Evolutionary conservation across 2,888 invertebrate genomes (phyloP).

Genomic region (Noctua pronuba): DNA sequence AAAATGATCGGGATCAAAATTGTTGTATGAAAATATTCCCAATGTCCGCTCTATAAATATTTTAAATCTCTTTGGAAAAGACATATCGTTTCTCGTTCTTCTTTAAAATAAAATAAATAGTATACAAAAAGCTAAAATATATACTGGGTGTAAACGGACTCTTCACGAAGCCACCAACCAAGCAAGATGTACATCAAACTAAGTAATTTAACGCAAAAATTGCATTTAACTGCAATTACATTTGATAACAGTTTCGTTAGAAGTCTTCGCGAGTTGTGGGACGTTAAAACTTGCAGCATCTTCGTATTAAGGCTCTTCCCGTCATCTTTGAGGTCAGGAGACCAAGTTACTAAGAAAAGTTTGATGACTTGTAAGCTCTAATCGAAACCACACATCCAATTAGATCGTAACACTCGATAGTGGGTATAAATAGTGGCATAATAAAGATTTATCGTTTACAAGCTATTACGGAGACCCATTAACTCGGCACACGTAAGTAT

Average conservation of each 20-base stretch:
- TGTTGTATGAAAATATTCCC: too few relatives aligned
- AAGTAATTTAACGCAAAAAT: too few relatives aligned
- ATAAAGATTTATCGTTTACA: slow-evolving; percentile 50
- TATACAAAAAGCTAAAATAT: too few relatives aligned
- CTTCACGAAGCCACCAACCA: too few relatives aligned
- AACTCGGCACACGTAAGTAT: slow-evolving; percentile 52
- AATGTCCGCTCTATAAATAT: too few relatives aligned
- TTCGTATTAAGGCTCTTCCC: neutral
- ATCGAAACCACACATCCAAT: slow-evolving; percentile 10
- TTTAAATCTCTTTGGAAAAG: too few relatives aligned
- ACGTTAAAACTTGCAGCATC: neutral
- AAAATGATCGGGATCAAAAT: too few relatives aligned
- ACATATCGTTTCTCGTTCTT: too few relatives aligned
- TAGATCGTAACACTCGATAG: slow-evolving; percentile 46
- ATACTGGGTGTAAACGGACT: too few relatives aligned
- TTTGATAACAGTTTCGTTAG: neutral
- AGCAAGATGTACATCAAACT: too few relatives aligned
- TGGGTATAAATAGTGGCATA: slow-evolving; percentile 38
- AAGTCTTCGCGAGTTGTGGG: neutral
- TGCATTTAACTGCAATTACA: neutral
- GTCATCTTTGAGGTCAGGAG: neutral
- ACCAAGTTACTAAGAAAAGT: neutral
- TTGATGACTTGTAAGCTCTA: neutral
- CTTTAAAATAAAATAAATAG: too few relatives aligned
- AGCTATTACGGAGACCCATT: slow-evolving; percentile 60